Evolutionary conservation across 2,888 invertebrate species (phyloP), one percentile per base, ranked within the genome.

Genomic region (Apantesis nais): DNA sequence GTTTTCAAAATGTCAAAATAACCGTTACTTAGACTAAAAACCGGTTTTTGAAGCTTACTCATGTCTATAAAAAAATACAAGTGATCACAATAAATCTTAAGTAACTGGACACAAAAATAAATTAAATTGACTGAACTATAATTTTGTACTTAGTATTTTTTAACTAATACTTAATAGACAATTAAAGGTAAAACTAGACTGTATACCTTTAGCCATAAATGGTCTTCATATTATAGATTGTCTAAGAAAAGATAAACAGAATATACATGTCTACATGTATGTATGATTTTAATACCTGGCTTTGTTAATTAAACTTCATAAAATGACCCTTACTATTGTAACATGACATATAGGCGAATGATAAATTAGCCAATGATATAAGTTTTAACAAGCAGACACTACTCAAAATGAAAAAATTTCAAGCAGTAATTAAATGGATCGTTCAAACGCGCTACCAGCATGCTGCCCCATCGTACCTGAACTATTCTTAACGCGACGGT

Each of bases 381-480:
- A 72, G 74, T 73, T 76, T 68, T 73, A 77, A 74, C 75, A 82
- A 86, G 85, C 85, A 78, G 78, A 78, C 68, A 81, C 78, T 81
- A 83, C 76, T 81, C 67, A 80, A 77, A 78, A 76, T 74, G 72
- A 75, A 81, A n/a, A 88, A 83, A 81, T 76, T 88, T 81, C 83
- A 91, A 93, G 92, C 92, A 81, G 80, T 86, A 87, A 79, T 86
- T 84, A 89, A 88, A 86, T 83, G 85, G 81, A 85, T 84, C 84
- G 79, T 81, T 86, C 71, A 89, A 87, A 86, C 86, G 85, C 88
- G 85, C 86, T 85, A 81, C 80, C 85, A 82, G 74, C 90, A 91
- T 91, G 90, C 90, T 83, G 81, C 79, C 84, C 75, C 81, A 78
- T 82, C 90, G 87, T 93, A 95, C 94, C 94, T 94, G 93, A 88